Evolutionary conservation across 2,113 vertebrate species (phyloP).

Genomic region (Lamprologus sp.): DNA sequence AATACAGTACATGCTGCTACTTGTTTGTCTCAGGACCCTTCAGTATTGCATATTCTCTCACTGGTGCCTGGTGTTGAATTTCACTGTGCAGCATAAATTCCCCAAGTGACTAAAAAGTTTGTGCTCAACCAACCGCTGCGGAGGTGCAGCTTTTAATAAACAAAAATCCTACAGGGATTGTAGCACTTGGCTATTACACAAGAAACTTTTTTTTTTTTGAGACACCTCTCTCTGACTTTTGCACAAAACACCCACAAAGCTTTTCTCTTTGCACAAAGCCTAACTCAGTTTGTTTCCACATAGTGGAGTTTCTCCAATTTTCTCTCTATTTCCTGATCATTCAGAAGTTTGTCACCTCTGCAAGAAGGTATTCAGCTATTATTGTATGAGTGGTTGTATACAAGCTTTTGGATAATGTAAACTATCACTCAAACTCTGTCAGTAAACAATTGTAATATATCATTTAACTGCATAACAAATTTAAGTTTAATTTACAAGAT

Average conservation of each 20-base stretch:
- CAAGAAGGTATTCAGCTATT: background rate
- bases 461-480: accelerated
- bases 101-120: background rate
- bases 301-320: background rate
- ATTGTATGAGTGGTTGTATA: background rate
- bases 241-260: background rate
- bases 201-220: background rate
- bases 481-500: background rate
- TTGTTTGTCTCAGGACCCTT: background rate
- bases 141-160: background rate
- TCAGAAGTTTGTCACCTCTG: background rate
- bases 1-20: background rate
- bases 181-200: background rate
- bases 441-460: background rate
- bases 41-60: background rate
- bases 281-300: background rate
- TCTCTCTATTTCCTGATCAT: background rate
- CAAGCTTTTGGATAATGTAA: background rate
- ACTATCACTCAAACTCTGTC: background rate
- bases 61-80: background rate
- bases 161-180: background rate
- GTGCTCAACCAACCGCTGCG: background rate
- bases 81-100: background rate
- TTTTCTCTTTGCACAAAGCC: background rate
- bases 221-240: background rate